phyloP scores from a whole-genome alignment of 2,113 vertebrate species.

The Chlorocebus sabaeus region DNA sequence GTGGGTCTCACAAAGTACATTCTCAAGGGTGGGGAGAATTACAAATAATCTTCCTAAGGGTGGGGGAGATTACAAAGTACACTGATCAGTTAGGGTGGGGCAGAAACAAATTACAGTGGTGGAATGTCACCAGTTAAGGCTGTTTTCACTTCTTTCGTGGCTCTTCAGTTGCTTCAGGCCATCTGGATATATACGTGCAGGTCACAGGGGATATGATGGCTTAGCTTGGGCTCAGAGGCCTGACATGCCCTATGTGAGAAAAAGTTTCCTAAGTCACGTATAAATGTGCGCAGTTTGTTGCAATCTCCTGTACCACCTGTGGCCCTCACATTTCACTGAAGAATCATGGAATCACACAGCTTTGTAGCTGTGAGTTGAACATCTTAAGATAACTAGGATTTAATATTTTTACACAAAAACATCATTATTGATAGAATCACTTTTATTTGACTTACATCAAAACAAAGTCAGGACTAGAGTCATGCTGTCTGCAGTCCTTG shows the following conservation, averaged over 20 bases:
- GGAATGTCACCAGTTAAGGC: no score
- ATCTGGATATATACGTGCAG: no score
- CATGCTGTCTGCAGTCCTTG: background rate
- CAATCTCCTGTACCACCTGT: background rate
- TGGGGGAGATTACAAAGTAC: no score
- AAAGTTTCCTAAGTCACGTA: background rate
- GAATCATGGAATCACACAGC: background rate
- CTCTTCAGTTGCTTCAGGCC: no score
- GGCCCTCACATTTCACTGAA: background rate
- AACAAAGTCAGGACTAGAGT: background rate
- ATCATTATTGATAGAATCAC: background rate
- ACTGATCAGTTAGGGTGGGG: no score
- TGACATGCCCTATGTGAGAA: background rate
- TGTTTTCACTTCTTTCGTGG: no score
- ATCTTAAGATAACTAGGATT: background rate
- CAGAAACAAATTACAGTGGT: no score
- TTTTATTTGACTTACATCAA: conserved; percentile 26
- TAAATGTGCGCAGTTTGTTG: background rate
- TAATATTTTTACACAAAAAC: conserved; percentile 6
- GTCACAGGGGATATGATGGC: no score
- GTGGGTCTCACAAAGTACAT: no score
- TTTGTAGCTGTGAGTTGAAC: background rate
- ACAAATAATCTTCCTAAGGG: no score
- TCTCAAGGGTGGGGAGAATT: no score
- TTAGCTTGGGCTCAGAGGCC: no score